phyloP scores from a whole-genome alignment of 2,113 vertebrate genomes.

The Platysteira castanea region DNA sequence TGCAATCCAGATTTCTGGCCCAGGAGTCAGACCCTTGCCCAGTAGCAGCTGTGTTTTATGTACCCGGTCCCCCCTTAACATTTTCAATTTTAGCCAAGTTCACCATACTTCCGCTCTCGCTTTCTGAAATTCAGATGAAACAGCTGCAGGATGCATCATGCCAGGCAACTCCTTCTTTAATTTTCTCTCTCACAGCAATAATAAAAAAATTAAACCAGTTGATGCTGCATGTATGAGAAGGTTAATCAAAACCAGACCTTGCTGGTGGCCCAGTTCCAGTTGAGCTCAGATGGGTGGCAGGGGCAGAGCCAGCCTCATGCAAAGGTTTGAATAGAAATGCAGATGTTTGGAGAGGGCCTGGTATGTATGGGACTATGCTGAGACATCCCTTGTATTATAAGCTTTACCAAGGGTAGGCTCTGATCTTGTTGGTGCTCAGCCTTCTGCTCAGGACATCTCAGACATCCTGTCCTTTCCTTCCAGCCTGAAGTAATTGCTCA shows the following conservation, averaged over 20 bases:
- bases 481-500: neutral
- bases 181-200: slow-evolving; percentile 36
- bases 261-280: neutral
- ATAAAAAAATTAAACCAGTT: slow-evolving; percentile 17
- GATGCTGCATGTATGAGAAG: neutral
- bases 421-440: neutral
- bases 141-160: slow-evolving; percentile 33
- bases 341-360: neutral
- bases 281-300: neutral
- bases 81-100: slow-evolving; percentile 38
- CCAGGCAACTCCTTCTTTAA: slow-evolving; percentile 24
- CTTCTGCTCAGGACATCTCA: neutral
- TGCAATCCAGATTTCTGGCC: slow-evolving; percentile 5
- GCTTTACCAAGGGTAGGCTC: neutral
- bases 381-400: neutral
- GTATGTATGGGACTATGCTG: neutral
- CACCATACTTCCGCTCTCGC: neutral
- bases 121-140: slow-evolving; percentile 40
- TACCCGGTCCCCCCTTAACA: neutral
- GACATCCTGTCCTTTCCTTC: neutral
- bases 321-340: neutral
- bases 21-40: slow-evolving; percentile 26
- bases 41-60: slow-evolving; percentile 43
- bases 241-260: slow-evolving; percentile 25
- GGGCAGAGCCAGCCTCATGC: neutral